phyloP scores from a whole-genome alignment of 2,113 vertebrate genomes.

The Sebastes fasciatus region DNA sequence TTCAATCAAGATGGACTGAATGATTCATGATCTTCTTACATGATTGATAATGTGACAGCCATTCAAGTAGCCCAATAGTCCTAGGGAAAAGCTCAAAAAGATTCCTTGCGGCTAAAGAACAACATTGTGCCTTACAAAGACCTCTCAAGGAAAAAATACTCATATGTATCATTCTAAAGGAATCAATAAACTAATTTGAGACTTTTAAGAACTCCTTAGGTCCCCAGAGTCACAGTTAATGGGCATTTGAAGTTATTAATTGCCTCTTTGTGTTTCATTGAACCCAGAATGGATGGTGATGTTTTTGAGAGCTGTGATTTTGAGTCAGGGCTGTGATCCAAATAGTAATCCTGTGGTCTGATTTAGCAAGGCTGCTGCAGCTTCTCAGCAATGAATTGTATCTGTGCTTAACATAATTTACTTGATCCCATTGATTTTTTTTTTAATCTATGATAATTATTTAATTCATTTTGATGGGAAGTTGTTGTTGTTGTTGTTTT shows the following conservation, averaged over 20 bases:
- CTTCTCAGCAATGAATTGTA: slow-evolving; percentile 4
- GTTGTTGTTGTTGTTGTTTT: not conserved
- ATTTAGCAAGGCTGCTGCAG: not conserved
- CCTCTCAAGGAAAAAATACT: slow-evolving; percentile 29
- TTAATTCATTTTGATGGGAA: not conserved
- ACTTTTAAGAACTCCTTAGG: slow-evolving; percentile 72
- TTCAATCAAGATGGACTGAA: slow-evolving; percentile 63
- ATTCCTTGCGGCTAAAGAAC: not conserved
- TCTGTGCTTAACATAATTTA: not conserved
- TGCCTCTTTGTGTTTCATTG: slow-evolving; percentile 49
- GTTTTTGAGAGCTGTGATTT: slow-evolving; percentile 13
- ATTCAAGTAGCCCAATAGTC: slow-evolving; percentile 28
- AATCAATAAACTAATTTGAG: slow-evolving; percentile 80
- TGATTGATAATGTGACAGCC: slow-evolving; percentile 60
- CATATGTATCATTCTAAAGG: slow-evolving; percentile 5
- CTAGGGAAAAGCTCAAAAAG: slow-evolving; percentile 9
- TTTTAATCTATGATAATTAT: not conserved
- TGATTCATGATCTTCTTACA: slow-evolving; percentile 66
- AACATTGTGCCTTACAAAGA: slow-evolving; percentile 33
- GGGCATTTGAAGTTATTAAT: slow-evolving; percentile 66
- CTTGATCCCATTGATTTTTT: not conserved
- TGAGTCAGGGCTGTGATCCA: slow-evolving; percentile 17
- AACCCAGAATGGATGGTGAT: slow-evolving; percentile 37
- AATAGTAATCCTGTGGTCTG: slow-evolving; percentile 4
- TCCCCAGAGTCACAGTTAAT: slow-evolving; percentile 52